phyloP scores from a whole-genome alignment of 1,140 invertebrate species.

The Onthophagus taurus region DNA sequence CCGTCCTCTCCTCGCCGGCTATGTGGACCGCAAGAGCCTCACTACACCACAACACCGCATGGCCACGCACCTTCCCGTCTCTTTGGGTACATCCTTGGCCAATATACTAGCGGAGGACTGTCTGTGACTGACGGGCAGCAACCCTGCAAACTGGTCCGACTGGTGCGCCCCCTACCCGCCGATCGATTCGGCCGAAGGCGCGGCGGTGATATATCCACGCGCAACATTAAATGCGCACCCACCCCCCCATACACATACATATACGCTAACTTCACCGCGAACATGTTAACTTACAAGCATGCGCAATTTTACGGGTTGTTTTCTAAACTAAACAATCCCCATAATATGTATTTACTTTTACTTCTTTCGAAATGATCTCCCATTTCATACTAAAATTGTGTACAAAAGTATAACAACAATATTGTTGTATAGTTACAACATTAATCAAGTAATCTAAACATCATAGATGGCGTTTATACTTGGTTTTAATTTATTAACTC shows the following conservation, averaged over 20 bases:
- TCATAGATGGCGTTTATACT: too few species aligned
- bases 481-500: too few species aligned
- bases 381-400: too few species aligned
- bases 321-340: too few species aligned
- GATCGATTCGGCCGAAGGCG: constrained; percentile 31
- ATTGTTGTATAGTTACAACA: too few species aligned
- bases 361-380: too few species aligned
- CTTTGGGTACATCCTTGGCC: constrained; percentile 34
- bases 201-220: constrained; percentile 18
- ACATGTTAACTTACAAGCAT: too few species aligned
- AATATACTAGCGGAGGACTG: constrained; percentile 28
- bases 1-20: constrained; percentile 21
- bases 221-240: constrained; percentile 13
- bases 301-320: too few species aligned
- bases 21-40: constrained; percentile 19
- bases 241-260: constrained; percentile 2
- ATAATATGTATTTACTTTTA: too few species aligned
- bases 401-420: too few species aligned
- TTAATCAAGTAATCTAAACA: too few species aligned
- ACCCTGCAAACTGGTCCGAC: constrained; percentile 33
- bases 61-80: constrained; percentile 28
- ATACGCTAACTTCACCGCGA: too few species aligned
- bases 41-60: constrained; percentile 28
- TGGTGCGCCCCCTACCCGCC: constrained; percentile 30
- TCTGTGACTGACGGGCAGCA: constrained; percentile 32